Evolutionary conservation across 2,888 invertebrate species (phyloP), one percentile per base, ranked within the genome.

Genomic region (Leucophenga montana): DNA sequence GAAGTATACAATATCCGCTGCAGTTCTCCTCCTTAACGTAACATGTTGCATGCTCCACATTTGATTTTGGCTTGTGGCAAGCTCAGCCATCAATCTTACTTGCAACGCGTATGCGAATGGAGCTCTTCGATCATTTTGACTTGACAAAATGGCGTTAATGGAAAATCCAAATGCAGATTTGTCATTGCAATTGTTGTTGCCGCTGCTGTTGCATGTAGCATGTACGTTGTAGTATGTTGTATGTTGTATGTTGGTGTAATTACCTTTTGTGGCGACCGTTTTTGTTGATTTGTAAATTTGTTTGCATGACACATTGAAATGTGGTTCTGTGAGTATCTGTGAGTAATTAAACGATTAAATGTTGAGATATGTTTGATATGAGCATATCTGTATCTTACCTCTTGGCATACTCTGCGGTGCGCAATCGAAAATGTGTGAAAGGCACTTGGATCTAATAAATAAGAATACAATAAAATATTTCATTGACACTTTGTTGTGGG

Each of bases 61-160:
- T 27, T 27, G 27, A 27, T 2, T 27, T 27, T 27, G 27, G 27
- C 27, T 27, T 27, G 74, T 68, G 69, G 69, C 68, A 31, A 66
- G 82, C 54, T 6, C 68, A 78, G 75, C 82, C 82, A 81, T 81
- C 82, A 81, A 81, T 81, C 81, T 81, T 82, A 83, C 83, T 81
- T 81, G 81, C 83, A 78, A 83, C 81, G 81, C 80, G 82, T 81
- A 83, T 82, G 82, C 83, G 80, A 78, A 79, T 80, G 80, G 75
- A 79, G 80, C 81, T 81, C 81, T 83, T 81, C 81, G 81, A 81
- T 81, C 81, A 81, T 80, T 83, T 80, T 76, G 75, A 74, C 75
- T 74, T 81, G 83, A 83, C 83, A 83, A 62, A 62, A 62, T 62
- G 61, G 61, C 61, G 44, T 31, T 18, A 76, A 69, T 20, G 59